These are phyloP conservation scores for Berghia stephanieae DNA, from an alignment of 1,140 invertebrate genomes.

Conservation along the genomic window DNA sequence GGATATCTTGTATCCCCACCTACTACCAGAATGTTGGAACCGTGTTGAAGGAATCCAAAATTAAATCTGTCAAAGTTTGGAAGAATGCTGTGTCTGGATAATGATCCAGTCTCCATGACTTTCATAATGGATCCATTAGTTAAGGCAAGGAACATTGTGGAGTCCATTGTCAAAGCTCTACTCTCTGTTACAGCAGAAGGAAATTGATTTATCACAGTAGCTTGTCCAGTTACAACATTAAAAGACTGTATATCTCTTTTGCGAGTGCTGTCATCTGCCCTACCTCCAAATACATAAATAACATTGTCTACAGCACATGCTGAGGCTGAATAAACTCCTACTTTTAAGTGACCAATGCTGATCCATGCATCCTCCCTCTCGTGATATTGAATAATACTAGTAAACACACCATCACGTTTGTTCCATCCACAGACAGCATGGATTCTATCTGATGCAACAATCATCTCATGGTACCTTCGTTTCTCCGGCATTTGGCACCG, in stretches of 20 bases:
- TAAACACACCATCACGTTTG: constrained; percentile 40
- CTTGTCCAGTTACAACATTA: constrained; percentile 37
- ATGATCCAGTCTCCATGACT: constrained; percentile 36
- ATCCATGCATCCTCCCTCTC: constrained; percentile 37
- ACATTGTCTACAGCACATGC: constrained; percentile 38
- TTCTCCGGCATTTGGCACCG: constrained; percentile 42
- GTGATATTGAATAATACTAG: constrained; percentile 40
- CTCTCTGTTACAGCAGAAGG: constrained; percentile 39
- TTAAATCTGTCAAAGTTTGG: constrained; percentile 47
- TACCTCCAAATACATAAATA: constrained; percentile 49
- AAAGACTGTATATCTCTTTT: constrained; percentile 43
- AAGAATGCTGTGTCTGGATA: constrained; percentile 36
- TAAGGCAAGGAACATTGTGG: constrained; percentile 39
- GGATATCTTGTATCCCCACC: constrained; percentile 46
- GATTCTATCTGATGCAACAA: constrained; percentile 37
- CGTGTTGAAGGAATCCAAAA: constrained; percentile 41
- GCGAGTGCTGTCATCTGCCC: constrained; percentile 36
- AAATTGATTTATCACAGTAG: constrained; percentile 37
- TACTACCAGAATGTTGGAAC: constrained; percentile 38
- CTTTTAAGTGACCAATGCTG: constrained; percentile 36
- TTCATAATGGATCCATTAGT: constrained; percentile 45
- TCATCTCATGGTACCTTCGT: constrained; percentile 46
- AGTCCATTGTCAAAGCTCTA: constrained; percentile 36
- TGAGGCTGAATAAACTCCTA: constrained; percentile 46
- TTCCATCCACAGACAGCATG: constrained; percentile 50